These are phyloP conservation scores for Sapayoa aenigma DNA, from an alignment of 2,113 vertebrate genomes.

Conservation along the genomic window DNA sequence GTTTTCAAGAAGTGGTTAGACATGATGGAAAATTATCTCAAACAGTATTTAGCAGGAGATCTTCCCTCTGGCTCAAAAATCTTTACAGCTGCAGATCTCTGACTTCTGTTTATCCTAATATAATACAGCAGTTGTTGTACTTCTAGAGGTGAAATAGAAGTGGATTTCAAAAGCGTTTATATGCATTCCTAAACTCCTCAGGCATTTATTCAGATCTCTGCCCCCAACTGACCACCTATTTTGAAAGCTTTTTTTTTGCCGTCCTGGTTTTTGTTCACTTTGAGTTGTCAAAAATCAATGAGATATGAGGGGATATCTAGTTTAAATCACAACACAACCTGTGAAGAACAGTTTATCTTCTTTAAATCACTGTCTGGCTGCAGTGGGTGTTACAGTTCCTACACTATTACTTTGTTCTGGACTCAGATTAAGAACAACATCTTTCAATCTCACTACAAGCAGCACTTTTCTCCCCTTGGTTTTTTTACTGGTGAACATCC, in stretches of 20 bases:
- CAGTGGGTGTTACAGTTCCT: background rate
- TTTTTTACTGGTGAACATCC: background rate
- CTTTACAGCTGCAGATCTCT: background rate
- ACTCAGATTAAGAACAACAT: background rate
- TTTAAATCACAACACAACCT: background rate
- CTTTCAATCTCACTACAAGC: background rate
- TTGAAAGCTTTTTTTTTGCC: background rate
- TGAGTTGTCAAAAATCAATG: background rate
- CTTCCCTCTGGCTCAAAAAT: background rate
- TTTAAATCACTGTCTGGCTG: background rate
- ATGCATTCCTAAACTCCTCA: background rate
- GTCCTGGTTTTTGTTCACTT: background rate
- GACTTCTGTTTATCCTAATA: background rate
- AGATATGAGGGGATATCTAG: background rate
- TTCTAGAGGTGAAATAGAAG: background rate
- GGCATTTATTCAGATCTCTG: background rate
- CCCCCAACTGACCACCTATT: background rate
- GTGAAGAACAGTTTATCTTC: background rate
- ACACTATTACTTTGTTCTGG: background rate
- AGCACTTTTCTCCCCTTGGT: rapidly evolving
- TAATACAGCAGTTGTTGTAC: background rate
- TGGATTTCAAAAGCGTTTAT: background rate
- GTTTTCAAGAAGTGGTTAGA: background rate
- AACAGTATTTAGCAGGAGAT: background rate
- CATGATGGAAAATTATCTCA: background rate